phyloP scores from a whole-genome alignment of 2,888 invertebrate genomes.

The Athrips mouffetella region DNA sequence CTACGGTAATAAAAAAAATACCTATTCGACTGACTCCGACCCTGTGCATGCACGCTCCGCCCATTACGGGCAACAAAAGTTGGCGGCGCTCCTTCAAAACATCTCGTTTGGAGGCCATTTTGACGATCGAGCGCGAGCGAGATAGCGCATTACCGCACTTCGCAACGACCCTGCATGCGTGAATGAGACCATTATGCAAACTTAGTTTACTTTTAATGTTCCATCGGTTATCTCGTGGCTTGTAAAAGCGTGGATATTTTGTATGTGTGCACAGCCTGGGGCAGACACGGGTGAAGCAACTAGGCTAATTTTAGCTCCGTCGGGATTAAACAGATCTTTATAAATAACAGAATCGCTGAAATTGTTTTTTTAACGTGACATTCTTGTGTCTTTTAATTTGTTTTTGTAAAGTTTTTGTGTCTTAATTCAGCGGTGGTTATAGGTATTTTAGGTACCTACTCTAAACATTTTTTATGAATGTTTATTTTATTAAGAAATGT shows the following conservation, averaged over 20 bases:
- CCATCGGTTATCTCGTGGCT: conserved; percentile 51
- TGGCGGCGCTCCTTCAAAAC: conserved; percentile 77
- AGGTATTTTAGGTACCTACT: too few relatives aligned
- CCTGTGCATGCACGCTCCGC: conserved; percentile 73
- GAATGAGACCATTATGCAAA: conserved; percentile 77
- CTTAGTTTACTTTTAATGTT: conserved; percentile 74
- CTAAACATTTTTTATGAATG: neutral
- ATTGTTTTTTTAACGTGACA: conserved; percentile 2
- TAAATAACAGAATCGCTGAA: conserved; percentile 3
- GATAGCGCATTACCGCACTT: conserved; percentile 47
- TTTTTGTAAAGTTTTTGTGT: neutral
- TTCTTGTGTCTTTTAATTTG: neutral
- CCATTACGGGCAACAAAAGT: conserved; percentile 78
- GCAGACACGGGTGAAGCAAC: conserved; percentile 23
- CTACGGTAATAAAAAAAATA: neutral
- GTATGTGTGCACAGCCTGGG: conserved; percentile 31
- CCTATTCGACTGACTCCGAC: conserved; percentile 39
- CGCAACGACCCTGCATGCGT: conserved; percentile 58
- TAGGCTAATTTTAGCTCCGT: conserved; percentile 22
- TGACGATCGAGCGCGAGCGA: conserved; percentile 69
- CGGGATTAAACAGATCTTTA: conserved; percentile 1
- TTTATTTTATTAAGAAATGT: neutral
- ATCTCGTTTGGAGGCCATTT: conserved; percentile 79
- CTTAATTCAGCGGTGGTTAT: too few relatives aligned
- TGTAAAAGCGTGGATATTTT: conserved; percentile 40